Percentiles rank a stretch among this genome's conserved stretches.
phyloP scores from a whole-genome alignment of 2,113 vertebrate species.

The Chamaetylas fuelleborni region DNA sequence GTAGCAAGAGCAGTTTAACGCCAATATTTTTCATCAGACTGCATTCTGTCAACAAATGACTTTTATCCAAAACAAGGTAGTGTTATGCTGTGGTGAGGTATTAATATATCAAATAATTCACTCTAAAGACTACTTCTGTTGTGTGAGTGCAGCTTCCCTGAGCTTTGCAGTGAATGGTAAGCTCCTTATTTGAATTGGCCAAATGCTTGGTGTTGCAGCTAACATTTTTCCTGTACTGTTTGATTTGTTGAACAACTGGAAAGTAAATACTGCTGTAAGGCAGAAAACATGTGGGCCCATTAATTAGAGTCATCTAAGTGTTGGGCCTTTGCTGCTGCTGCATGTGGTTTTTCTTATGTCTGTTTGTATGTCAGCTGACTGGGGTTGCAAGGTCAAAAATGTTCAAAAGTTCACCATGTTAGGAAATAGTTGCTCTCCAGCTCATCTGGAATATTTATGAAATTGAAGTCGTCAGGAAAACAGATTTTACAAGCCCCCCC shows the following conservation, averaged over 20 bases:
- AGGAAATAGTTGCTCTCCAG: background rate
- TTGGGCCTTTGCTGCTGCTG: background rate
- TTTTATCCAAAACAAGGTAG: background rate
- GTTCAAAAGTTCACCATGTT: background rate
- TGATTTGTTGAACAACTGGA: background rate
- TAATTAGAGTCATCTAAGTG: background rate
- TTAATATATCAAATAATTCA: background rate
- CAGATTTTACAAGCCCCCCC: background rate
- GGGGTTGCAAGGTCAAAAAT: background rate
- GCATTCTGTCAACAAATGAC: background rate
- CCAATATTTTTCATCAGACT: background rate
- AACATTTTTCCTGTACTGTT: background rate
- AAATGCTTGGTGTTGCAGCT: background rate
- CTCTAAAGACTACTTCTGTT: background rate
- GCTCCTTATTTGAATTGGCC: background rate
- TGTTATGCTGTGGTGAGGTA: background rate
- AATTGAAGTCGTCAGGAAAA: background rate
- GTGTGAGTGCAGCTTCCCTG: background rate
- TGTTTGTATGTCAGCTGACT: constrained; percentile 30
- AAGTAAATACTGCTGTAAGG: constrained; percentile 25
- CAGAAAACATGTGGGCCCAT: background rate
- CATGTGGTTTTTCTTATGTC: background rate
- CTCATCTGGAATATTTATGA: background rate
- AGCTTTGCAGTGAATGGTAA: background rate
- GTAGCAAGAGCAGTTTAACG: background rate